Evolutionary conservation across 2,888 invertebrate species (phyloP), one percentile per base, ranked within the genome.

Genomic region (Gymnocheta viridis): DNA sequence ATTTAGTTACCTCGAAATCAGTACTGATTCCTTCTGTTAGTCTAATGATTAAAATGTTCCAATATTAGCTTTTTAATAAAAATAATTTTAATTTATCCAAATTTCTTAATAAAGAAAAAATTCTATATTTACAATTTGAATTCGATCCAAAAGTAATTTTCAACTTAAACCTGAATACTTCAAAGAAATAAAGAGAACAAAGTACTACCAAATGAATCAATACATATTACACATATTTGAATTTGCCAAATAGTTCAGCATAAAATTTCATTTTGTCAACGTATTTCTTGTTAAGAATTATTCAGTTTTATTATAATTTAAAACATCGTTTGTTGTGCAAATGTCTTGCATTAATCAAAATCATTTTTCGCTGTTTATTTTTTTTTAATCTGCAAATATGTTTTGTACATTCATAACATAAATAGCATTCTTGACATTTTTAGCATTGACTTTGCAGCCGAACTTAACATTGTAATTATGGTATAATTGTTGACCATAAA

Each of bases 381-480:
- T 14, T 19, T 14, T 44, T 17, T 64, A 12, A 14, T 41, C 66
- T 38, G 24, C 29, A 70, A 29, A 47, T 29, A 19, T 51, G 54
- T 41, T 69, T 56, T 69, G 24, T 4, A 27, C 12, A 56, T 19
- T 54, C 5, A 41, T 19, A 29, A 38, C 29, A 64, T 74, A 64
- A 60, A 66, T 74, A 47, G 51, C 14, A 69, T 51, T 51, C 27
- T 62, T 69, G 69, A 49, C 49, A 62, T 78, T 70, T 47, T 29
- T 70, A 44, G 22, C 60, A 70, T 51, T 70, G 78, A 70, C 78
- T 70, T 78, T 78, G 54, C 62, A 44, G 24, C 5, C 19, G 41
- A 78, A 41, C 70, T 79, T 78, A 70, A 64, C 78, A 70, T 79
- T 79, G 47, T 24, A 70, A 64, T 47, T 67, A 69, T 29, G 10